A percentile compares a stretch with the other conserved stretches of the same genome.
These are phyloP conservation scores for Magallana angulata DNA, from an alignment of 1,140 invertebrate species.

Conservation along the genomic window DNA sequence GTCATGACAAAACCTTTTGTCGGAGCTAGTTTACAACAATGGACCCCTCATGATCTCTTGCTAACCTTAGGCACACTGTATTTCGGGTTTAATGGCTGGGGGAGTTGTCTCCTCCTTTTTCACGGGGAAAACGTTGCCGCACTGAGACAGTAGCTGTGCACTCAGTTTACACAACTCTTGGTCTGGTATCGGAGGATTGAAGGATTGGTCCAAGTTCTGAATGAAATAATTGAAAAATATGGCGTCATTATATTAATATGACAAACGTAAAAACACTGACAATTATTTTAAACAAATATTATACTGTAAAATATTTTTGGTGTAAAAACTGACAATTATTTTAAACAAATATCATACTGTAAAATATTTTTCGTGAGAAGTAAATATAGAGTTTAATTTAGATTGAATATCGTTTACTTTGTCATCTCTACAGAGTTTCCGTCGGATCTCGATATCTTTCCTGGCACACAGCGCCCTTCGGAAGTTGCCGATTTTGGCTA, in stretches of 20 bases:
- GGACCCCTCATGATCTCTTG: too few species aligned
- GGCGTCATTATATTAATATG: too few species aligned
- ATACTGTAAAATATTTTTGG: too few species aligned
- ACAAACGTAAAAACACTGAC: too few species aligned
- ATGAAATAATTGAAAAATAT: conserved; percentile 41
- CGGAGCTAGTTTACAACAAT: too few species aligned
- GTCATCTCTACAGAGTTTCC: conserved; percentile 76
- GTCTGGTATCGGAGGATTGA: conserved; percentile 69
- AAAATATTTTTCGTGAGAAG: too few species aligned
- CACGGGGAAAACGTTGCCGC: not conserved
- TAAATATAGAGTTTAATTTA: too few species aligned
- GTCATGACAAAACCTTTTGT: too few species aligned
- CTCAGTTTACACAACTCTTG: conserved; percentile 74
- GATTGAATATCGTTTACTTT: conserved; percentile 62
- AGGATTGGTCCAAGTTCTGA: conserved; percentile 68
- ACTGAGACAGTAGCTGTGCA: conserved; percentile 70
- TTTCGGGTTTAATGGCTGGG: not conserved
- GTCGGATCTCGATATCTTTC: conserved; percentile 75
- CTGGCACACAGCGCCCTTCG: conserved; percentile 77
- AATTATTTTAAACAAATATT: too few species aligned
- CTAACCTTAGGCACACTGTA: not conserved
- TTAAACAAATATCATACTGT: too few species aligned
- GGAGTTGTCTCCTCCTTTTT: not conserved
- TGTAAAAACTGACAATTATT: too few species aligned
- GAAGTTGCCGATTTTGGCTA: conserved; percentile 74